Evolutionary conservation across 2,797 vertebrate species (phyloP), one percentile per base, ranked within the genome.

Genomic region (Picus viridis): DNA sequence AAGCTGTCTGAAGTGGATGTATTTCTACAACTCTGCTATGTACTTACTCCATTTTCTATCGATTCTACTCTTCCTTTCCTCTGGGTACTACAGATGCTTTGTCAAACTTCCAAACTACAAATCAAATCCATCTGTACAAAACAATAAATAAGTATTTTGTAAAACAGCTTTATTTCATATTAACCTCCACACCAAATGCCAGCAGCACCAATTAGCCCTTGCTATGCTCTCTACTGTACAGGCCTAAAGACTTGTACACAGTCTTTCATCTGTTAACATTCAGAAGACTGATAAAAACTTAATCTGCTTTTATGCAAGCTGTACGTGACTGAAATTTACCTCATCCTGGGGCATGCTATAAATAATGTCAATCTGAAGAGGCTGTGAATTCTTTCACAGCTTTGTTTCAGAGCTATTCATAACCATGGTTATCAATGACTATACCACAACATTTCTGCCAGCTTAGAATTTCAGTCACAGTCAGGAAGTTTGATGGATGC

Each of bases 361-460:
- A 97, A 93, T 95, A 93, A 97, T 77, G 91, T 96, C 95, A 93
- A 45, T 97, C 93, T 96, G 95, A 97, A 96, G 96, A 95, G 96
- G 96, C 95, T 94, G 91, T 81, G 94, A 97, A 96, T 97, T 96
- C 96, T 97, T 97, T 97, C 94, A 96, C 95, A 96, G 93, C 94
- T 96, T 98, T 97, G 92, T 96, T 97, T 94, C 94, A 96, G 92
- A 96, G 95, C 96, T 97, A 92, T 97, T 97, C 96, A 97, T 97
- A 97, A 96, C 94, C 90, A 91, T 78, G 74, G 94, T 94, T 97
- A 97, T 97, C 97, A 97, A 97, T 97, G 97, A 94, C 95, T 96
- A 86, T 91, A 96, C 93, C 92, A 91, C 96, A 97, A 96, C 96
- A 96, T 96, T 97, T 96, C 95, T 97, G 92, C 96, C 73, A 72